Evolutionary conservation across 1,140 invertebrate species (phyloP), one percentile per base, ranked within the genome.

Genomic region (Heliothis virescens): DNA sequence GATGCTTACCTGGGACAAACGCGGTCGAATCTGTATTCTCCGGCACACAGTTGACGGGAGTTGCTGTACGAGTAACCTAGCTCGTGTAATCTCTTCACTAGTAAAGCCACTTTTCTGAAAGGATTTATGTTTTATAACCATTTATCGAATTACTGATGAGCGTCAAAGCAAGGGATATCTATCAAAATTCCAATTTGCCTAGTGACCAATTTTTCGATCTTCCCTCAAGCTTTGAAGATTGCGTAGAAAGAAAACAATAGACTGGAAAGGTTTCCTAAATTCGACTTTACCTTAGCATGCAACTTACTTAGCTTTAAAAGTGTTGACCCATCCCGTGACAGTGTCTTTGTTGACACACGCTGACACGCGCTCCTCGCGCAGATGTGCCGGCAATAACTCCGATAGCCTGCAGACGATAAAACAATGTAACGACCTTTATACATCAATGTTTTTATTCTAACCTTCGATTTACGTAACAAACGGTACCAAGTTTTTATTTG

Each of bases 321-420:
- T 96, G 90, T 98, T 98, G 0, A 98, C 95, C 97, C 97, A 98
- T 79, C 97, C 97, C 0, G 96, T 97, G 5, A 97, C 95, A 0
- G 96, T 95, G 0, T 96, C 95, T 67, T 95, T 95, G 48, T 96
- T 95, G 1, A 96, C 94, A 13, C 95, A 95, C 65, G 96, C 96
- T 1, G 95, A 95, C 15, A 97, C 94, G 63, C 96, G 95, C 57
- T 96, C 96, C 80, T 96, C 96, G 59, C 96, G 95, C 71, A 98
- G 88, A 89, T 97, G 97, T 10, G 87, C 80, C 1, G 97, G 97
- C 13, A 98, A 90, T 21, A 97, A 87, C 52, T 97, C 95, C 5
- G 96, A 96, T 83, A 96, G 92, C 2, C 95, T 95, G 82, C 1
- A 69, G 18, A 77, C 10, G 83, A 82, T 60, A 57, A 16, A 74